phyloP scores from a whole-genome alignment of 2,797 vertebrate genomes.

The Geotrypetes seraphini region DNA sequence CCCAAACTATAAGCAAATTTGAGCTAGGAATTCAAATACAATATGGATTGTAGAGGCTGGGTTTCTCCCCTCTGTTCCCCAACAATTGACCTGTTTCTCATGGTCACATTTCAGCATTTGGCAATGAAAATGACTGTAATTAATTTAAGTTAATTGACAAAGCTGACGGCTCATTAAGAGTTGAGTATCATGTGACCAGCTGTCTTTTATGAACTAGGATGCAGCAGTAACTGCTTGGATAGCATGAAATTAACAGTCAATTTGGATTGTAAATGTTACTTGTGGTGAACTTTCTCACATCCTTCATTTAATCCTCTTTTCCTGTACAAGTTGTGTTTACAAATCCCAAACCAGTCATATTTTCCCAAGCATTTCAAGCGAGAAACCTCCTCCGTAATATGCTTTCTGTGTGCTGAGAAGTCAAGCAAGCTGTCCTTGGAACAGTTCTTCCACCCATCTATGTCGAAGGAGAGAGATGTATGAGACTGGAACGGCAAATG shows the following conservation, averaged over 20 bases:
- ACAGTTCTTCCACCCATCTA: conserved; percentile 19
- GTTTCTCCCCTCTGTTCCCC: conserved; percentile 1
- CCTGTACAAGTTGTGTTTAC: conserved; percentile 32
- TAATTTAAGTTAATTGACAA: conserved; percentile 14
- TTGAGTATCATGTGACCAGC: conserved; percentile 19
- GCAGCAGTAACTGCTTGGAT: conserved; percentile 38
- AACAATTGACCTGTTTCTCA: conserved; percentile 43
- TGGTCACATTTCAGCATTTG: conserved; percentile 35
- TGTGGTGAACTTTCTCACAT: conserved; percentile 38
- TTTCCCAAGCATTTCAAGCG: conserved; percentile 31
- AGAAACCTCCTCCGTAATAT: conserved; percentile 7
- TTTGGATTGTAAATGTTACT: conserved; percentile 51
- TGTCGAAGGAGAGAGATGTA: background rate
- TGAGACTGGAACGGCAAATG: background rate
- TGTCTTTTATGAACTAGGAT: conserved; percentile 30
- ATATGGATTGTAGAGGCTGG: conserved; percentile 19
- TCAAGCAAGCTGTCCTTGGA: conserved; percentile 25
- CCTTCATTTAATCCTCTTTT: conserved; percentile 36
- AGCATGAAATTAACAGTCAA: conserved; percentile 52
- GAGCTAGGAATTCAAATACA: conserved; percentile 27
- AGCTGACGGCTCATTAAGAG: background rate
- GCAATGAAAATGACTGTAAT: conserved; percentile 19
- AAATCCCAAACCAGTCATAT: conserved; percentile 31
- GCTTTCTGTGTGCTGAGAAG: conserved; percentile 11
- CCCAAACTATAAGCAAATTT: conserved; percentile 50